Evolutionary conservation across 2,113 vertebrate species (phyloP).

Genomic region (Amphiprion ocellaris): DNA sequence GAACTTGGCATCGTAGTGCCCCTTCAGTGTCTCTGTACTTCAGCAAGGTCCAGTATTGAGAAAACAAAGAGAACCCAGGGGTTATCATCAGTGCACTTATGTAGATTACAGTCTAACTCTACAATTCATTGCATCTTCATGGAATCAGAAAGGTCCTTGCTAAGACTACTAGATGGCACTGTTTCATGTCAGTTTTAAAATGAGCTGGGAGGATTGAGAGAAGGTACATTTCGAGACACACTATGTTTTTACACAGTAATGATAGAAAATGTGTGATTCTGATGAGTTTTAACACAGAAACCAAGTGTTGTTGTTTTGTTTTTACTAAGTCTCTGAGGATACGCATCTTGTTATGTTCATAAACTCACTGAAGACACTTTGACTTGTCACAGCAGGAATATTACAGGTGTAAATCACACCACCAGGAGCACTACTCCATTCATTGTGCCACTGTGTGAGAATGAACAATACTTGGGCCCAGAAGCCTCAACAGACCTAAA

Average conservation of each 20-base stretch:
- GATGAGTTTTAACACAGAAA: no score
- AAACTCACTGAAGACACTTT: background rate
- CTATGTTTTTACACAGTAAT: background rate
- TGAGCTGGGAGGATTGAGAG: background rate
- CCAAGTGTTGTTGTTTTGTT: no score
- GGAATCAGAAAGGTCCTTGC: background rate
- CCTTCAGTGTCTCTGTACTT: conserved; percentile 16
- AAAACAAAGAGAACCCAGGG: conserved; percentile 7
- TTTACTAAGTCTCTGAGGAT: no score
- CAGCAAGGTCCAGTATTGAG: background rate
- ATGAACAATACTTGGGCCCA: background rate
- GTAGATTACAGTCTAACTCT: conserved; percentile 24
- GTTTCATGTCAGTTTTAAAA: conserved; percentile 5
- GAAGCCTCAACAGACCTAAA: background rate
- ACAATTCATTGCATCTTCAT: conserved; percentile 17
- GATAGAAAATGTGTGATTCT: background rate
- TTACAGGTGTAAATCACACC: background rate
- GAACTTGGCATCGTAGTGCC: conserved; percentile 28
- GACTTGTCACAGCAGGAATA: background rate
- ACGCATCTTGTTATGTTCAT: no score
- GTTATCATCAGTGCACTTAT: conserved; percentile 51
- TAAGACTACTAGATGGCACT: conserved; percentile 28
- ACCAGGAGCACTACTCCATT: background rate
- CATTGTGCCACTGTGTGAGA: background rate
- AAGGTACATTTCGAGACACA: background rate